Base-by-base conservation (phyloP, 1,140 invertebrate species). In the Apis laboriosa region DNA sequence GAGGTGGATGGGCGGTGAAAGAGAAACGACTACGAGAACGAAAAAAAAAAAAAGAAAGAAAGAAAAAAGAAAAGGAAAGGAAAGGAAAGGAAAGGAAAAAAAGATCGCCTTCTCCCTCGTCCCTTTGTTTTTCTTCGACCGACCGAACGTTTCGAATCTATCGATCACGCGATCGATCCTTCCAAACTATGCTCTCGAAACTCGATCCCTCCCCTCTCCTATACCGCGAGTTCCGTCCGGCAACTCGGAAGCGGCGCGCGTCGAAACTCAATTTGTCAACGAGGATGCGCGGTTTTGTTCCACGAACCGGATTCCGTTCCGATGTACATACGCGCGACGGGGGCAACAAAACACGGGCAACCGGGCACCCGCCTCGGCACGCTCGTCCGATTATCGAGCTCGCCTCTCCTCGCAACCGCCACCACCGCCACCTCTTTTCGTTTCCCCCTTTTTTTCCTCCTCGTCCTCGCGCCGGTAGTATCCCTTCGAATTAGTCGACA, bases 211-310 rank as follows among this genome's bases (percentile, higher is more conserved):
- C 24, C 24, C 24, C 24, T 7, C 34, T 43, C 34, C 2, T 43
- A 43, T 43, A 3, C 34, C 34, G 34, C 34, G 34, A 43, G 34
- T 43, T 7, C 34, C 34, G 34, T 34, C 34, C 34, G 34, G 2
- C 34, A 43, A 43, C 34, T 43, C 34, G 34, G 79, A 72, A 34
- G n/a, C 67, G 71, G 84, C 84, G 76, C 84, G 83, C 77, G 73
- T 71, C 80, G 84, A 63, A 80, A 91, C 89, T 93, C 89, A 93
- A 93, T 92, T 92, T 92, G 92, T 93, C 92, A 92, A 92, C 85
- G 86, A 83, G 83, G 89, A 89, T 86, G 83, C 86, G 86, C 67
- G 90, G 89, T 92, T 92, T 92, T 92, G 91, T 92, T 88, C 88
- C 86, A 90, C 86, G 86, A 90, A 90, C 90, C 90, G 91, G 89